These are phyloP conservation scores for Xenopus borealis DNA, from an alignment of 2,113 vertebrate genomes.

Conservation along the genomic window DNA sequence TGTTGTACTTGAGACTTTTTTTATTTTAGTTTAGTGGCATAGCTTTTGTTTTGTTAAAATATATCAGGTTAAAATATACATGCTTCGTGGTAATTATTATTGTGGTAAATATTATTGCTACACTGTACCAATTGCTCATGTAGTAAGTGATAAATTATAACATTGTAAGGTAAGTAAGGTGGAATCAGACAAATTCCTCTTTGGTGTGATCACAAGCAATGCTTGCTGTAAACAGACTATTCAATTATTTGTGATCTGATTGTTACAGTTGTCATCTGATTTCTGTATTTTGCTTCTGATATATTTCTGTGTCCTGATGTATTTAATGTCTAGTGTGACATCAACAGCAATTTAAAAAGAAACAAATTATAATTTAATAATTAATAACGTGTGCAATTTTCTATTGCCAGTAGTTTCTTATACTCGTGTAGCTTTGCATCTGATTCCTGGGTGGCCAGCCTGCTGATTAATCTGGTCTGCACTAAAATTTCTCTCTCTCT, in stretches of 20 bases:
- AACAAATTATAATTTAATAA: constrained; percentile 57
- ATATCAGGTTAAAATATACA: too few relatives aligned
- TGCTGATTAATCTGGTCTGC: constrained; percentile 47
- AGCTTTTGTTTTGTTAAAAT: too few relatives aligned
- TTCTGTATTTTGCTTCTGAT: constrained; percentile 42
- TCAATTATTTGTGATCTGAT: too few relatives aligned
- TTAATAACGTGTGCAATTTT: constrained; percentile 61
- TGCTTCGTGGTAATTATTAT: too few relatives aligned
- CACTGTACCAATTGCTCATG: too few relatives aligned
- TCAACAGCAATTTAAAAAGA: constrained; percentile 49
- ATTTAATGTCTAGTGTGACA: constrained; percentile 52
- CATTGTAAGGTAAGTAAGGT: too few relatives aligned
- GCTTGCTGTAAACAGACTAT: not conserved
- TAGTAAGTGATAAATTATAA: too few relatives aligned
- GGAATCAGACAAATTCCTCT: too few relatives aligned
- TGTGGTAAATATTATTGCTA: too few relatives aligned
- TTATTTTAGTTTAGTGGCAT: too few relatives aligned
- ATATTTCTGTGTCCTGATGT: constrained; percentile 51
- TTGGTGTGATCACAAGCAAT: not conserved
- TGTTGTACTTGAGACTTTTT: too few relatives aligned
- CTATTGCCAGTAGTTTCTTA: constrained; percentile 22
- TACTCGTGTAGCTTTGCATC: constrained; percentile 47
- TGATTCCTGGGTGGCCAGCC: constrained; percentile 66
- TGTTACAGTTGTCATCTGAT: too few relatives aligned
- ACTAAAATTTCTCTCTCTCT: constrained; percentile 1